Conservation (phyloP, 1,140 invertebrate genomes). For the Oscheius sp. region DNA sequence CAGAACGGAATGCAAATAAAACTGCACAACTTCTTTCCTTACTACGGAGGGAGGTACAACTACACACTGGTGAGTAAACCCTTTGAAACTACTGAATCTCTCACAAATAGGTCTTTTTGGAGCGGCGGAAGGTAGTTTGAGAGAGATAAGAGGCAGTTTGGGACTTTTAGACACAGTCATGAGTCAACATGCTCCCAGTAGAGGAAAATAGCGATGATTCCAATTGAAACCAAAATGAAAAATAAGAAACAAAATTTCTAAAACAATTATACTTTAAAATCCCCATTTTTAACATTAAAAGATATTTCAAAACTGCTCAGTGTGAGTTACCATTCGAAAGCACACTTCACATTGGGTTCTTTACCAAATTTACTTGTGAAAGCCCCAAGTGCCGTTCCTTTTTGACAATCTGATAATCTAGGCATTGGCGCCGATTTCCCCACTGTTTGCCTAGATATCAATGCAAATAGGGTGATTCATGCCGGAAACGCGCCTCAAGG, state of each 20-base stretch:
- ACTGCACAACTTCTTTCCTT: slow-evolving; percentile 34
- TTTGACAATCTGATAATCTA: too few species aligned
- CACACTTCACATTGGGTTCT: too few species aligned
- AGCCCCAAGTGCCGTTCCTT: too few species aligned
- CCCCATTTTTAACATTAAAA: too few species aligned
- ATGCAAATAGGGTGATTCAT: not conserved
- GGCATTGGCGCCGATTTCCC: too few species aligned
- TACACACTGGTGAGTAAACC: slow-evolving; percentile 38
- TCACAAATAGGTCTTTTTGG: not conserved
- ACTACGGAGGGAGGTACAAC: slow-evolving; percentile 32
- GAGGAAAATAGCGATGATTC: not conserved
- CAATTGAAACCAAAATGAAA: slow-evolving; percentile 13
- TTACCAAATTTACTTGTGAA: too few species aligned
- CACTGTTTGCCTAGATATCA: slow-evolving; percentile 4
- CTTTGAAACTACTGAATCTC: too few species aligned
- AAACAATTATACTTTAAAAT: not conserved
- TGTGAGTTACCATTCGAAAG: too few species aligned
- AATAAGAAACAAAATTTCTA: not conserved
- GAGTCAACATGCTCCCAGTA: too few species aligned
- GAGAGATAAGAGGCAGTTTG: not conserved
- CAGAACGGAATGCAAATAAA: slow-evolving; percentile 33
- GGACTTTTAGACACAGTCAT: too few species aligned
- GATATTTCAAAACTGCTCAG: too few species aligned
- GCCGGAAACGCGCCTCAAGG: not conserved
- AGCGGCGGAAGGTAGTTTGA: not conserved